Percentiles rank a stretch among this genome's conserved stretches.
These are phyloP conservation scores for Monopterus albus DNA, from an alignment of 2,113 vertebrate species.

Conservation along the genomic window DNA sequence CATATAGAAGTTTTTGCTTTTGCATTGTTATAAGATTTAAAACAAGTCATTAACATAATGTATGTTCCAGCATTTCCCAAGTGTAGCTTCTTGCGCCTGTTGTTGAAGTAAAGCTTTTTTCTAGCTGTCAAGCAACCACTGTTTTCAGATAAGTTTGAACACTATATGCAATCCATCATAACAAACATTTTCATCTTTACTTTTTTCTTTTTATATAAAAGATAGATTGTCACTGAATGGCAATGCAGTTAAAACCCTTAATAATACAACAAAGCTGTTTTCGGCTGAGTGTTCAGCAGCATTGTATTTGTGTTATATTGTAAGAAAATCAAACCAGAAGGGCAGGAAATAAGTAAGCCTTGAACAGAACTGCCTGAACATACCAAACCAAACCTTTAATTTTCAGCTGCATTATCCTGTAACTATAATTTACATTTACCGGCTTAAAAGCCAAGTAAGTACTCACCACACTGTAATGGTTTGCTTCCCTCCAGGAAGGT, in stretches of 20 bases:
- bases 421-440: background rate
- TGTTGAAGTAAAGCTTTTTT: background rate
- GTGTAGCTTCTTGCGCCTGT: background rate
- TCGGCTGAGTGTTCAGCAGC: background rate
- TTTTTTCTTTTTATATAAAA: background rate
- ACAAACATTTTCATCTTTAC: background rate
- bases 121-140: background rate
- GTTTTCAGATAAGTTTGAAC: background rate
- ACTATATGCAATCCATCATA: background rate
- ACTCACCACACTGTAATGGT: background rate
- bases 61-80: background rate
- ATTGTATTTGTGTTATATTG: background rate
- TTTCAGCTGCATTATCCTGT: background rate
- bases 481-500: background rate
- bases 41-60: background rate
- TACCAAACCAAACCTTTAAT: too few species aligned
- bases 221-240: background rate
- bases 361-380: background rate
- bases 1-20: background rate
- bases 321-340: slow-evolving; percentile 1
- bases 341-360: too few species aligned
- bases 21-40: background rate
- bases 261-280: too few species aligned
- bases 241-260: slow-evolving; percentile 1
- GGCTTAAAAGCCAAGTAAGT: background rate